These are phyloP conservation scores for Gymnoscelis rufifasciata DNA, from an alignment of 2,888 invertebrate genomes.

Conservation along the genomic window DNA sequence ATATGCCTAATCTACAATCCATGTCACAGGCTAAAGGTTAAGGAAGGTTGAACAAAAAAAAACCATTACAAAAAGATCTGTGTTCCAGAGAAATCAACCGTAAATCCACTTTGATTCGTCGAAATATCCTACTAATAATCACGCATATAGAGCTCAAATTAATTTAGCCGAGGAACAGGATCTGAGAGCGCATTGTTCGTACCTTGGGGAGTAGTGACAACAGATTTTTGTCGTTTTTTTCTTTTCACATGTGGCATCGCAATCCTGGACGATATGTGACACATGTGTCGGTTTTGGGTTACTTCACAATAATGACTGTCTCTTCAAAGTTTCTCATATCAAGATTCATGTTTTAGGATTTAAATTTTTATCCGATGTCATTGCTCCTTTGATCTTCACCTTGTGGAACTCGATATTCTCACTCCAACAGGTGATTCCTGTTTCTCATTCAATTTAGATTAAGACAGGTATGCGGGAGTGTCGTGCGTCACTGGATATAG, in stretches of 20 bases:
- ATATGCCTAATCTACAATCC: constrained; percentile 79
- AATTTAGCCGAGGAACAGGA: constrained; percentile 31
- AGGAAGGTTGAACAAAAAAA: constrained; percentile 74
- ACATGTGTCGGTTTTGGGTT: constrained; percentile 77
- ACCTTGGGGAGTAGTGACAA: constrained; percentile 76
- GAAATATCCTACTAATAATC: constrained; percentile 41
- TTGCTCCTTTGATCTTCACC: constrained; percentile 66
- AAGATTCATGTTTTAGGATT: constrained; percentile 52
- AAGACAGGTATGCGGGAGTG: constrained; percentile 30
- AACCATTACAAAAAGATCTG: constrained; percentile 59
- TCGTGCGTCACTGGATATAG: constrained; percentile 27
- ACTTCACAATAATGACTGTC: constrained; percentile 71
- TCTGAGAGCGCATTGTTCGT: constrained; percentile 67
- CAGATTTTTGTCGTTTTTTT: constrained; percentile 73
- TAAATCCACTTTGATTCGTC: constrained; percentile 38
- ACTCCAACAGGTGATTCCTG: constrained; percentile 53
- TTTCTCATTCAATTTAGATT: constrained; percentile 31
- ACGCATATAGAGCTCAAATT: constrained; percentile 46
- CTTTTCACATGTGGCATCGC: constrained; percentile 77
- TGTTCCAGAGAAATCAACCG: constrained; percentile 63
- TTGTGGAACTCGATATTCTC: constrained; percentile 55
- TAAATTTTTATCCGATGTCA: constrained; percentile 51
- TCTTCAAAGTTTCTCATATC: constrained; percentile 70
- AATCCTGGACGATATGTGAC: constrained; percentile 77
- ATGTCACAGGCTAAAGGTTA: constrained; percentile 79